Evolutionary conservation across 2,888 invertebrate species (phyloP), one percentile per base, ranked within the genome.

Genomic region (Eilema griseolum): DNA sequence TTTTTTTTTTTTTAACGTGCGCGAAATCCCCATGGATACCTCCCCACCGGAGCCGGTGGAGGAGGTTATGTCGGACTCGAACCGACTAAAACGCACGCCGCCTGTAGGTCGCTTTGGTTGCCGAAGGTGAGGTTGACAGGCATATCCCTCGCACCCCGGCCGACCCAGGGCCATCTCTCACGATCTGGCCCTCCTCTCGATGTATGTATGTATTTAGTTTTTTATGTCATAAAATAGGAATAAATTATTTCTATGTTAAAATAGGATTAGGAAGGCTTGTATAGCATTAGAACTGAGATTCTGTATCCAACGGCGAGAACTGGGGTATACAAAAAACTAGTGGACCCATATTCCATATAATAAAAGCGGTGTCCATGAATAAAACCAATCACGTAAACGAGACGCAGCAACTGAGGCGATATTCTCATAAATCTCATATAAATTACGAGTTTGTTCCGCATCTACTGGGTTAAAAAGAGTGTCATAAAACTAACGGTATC

Each of bases 371-470:
- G 37, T 56, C 24, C 23, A n/a, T 66, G 11, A 41, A 59, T 66
- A 24, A 59, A 33, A 65, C 24, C 16, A 11, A 72, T 46, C n/a
- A 52, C 52, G n/a, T 52, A n/a, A 20, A 8, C 62, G 78, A 72
- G 69, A 71, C 72, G 66, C 61, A 56, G 24, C 61, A 33, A n/a
- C 33, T 10, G n/a, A 11, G 68, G 60, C 68, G n/a, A 80, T 71
- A 71, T 75, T 77, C 77, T 77, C 61, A 79, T 70, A 62, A 77
- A 68, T 70, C 73, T 68, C 70, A 70, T 75, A 37, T 70, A 77
- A 81, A 76, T 75, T 71, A 78, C 24, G 28, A 37, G 41, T 56
- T 69, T 77, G 73, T 81, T 79, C 75, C 81, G 70, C 37, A 62
- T 72, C 46, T 61, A 59, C 59, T 61, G 20, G 65, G 67, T 65